These are phyloP conservation scores for Tethya wilhelma DNA, from an alignment of 37 sponge, comb jelly and placozoan genomes.

Conservation along the genomic window DNA sequence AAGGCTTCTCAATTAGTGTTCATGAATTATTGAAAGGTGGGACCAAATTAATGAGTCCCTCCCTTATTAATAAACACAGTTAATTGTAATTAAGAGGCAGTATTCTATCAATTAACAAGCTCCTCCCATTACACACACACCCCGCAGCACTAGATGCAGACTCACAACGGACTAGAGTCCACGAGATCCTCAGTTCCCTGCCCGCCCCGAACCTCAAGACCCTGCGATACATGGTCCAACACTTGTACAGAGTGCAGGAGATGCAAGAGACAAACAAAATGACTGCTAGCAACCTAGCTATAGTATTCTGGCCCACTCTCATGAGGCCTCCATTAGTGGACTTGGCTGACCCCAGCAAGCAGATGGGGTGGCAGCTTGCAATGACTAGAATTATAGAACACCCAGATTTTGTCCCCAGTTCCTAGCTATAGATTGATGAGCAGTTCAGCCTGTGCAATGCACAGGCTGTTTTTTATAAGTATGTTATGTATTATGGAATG, in stretches of 20 bases:
- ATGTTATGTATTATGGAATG: no score
- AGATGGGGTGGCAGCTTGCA: conserved; percentile 72
- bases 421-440: background rate
- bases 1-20: no score
- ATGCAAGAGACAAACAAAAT: conserved; percentile 79
- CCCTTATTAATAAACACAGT: background rate
- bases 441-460: no score
- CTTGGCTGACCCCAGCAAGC: conserved; percentile 71
- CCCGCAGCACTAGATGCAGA: conserved; percentile 15
- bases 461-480: no score
- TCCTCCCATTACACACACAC: background rate
- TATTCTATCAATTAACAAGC: background rate
- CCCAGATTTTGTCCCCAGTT: conserved; percentile 69
- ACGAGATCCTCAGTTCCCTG: conserved; percentile 42
- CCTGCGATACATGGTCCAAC: conserved; percentile 40
- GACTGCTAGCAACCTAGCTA: conserved; percentile 85
- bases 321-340: conserved; percentile 82
- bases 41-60: background rate
- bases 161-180: conserved; percentile 19
- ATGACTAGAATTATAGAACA: conserved; percentile 75
- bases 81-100: no score
- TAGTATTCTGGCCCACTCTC: conserved; percentile 96
- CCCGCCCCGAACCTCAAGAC: conserved; percentile 60
- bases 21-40: background rate
- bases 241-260: conserved; percentile 38